Conservation (phyloP, 2,888 invertebrate genomes). For the Ormyrus rosae region DNA sequence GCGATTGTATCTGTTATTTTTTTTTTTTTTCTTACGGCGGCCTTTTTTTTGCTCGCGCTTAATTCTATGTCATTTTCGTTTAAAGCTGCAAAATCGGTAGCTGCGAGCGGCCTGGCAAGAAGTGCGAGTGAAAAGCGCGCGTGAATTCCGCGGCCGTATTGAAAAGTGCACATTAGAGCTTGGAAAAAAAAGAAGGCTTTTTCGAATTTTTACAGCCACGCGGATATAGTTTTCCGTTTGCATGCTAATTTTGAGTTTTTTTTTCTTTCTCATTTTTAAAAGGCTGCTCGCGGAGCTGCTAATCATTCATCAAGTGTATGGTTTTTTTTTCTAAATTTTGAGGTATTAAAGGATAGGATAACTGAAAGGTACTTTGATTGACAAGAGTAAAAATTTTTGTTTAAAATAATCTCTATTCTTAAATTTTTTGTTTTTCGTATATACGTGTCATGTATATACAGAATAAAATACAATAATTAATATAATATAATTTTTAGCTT, state of each 20-base stretch:
- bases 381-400: constrained; percentile 54
- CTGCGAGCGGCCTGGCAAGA: background rate
- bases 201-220: background rate
- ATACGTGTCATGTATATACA: constrained; percentile 58
- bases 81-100: constrained; percentile 6
- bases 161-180: background rate
- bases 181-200: background rate
- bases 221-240: background rate
- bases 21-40: constrained; percentile 3
- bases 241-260: too few relatives aligned
- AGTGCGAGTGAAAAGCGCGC: constrained; percentile 6
- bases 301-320: too few relatives aligned
- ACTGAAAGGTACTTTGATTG: background rate
- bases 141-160: background rate
- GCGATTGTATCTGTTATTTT: background rate
- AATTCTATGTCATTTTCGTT: constrained; percentile 25
- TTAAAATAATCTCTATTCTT: constrained; percentile 71
- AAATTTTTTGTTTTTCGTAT: constrained; percentile 64
- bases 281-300: too few relatives aligned
- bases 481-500: constrained; percentile 65
- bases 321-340: too few relatives aligned
- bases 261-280: too few relatives aligned
- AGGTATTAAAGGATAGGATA: background rate
- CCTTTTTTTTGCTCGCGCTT: background rate
- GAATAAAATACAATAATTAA: constrained; percentile 62